These are phyloP conservation scores for Aphodius sticticus DNA, from an alignment of 2,888 invertebrate species.

Conservation along the genomic window DNA sequence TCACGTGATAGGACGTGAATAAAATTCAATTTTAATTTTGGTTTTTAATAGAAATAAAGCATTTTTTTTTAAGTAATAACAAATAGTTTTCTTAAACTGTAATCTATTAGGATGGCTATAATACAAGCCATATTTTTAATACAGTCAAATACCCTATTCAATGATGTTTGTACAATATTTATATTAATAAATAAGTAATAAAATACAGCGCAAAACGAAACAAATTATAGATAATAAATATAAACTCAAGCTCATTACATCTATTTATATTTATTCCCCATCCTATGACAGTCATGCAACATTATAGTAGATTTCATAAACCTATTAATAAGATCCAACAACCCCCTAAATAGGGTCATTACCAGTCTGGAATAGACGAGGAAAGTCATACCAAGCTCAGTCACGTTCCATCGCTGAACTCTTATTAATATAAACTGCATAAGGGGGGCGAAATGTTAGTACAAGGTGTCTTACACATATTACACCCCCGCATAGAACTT, in stretches of 20 bases:
- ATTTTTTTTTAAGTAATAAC: no score
- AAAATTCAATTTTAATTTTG: no score
- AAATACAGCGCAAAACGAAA: no score
- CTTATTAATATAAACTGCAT: slow-evolving; percentile 47
- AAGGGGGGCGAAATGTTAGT: slow-evolving; percentile 38
- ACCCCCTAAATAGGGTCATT: not conserved
- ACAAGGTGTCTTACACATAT: slow-evolving; percentile 48
- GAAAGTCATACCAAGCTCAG: not conserved
- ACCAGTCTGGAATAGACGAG: not conserved
- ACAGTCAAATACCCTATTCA: no score
- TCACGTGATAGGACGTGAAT: no score
- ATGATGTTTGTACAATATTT: no score
- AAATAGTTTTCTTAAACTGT: no score
- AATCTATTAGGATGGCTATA: no score
- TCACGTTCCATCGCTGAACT: not conserved
- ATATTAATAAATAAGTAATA: no score
- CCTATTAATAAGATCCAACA: not conserved
- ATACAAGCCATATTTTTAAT: no score
- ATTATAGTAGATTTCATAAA: not conserved
- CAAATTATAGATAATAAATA: no score
- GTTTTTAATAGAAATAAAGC: no score
- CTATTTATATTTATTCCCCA: not conserved
- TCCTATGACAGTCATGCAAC: not conserved
- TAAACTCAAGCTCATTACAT: not conserved
- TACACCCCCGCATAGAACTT: slow-evolving; percentile 38